phyloP scores from a whole-genome alignment of 2,888 invertebrate species.

The Metacarcinus magister region DNA sequence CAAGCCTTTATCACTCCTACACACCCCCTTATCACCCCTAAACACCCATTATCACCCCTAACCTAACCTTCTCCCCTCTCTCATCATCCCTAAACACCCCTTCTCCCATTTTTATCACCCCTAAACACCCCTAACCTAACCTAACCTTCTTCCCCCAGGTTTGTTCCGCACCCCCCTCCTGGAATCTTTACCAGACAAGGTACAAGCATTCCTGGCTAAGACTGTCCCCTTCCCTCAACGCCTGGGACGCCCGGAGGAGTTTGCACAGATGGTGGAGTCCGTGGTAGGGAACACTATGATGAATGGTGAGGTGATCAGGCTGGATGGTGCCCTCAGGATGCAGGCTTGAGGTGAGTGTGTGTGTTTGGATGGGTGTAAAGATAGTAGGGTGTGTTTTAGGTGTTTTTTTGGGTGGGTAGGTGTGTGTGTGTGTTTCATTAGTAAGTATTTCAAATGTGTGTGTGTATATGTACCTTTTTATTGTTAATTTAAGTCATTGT shows the following conservation, averaged over 20 bases:
- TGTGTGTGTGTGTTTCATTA: background rate
- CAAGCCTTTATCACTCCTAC: too few species aligned
- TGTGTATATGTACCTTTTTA: too few species aligned
- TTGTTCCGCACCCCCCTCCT: conserved; percentile 95
- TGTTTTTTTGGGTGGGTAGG: background rate
- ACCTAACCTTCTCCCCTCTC: background rate
- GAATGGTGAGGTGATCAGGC: conserved; percentile 95
- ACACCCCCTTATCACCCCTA: too few species aligned
- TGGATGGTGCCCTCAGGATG: conserved; percentile 92
- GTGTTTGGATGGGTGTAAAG: background rate
- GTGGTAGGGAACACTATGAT: conserved; percentile 95
- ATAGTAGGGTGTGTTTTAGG: background rate
- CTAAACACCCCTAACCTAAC: background rate
- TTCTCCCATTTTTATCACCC: background rate
- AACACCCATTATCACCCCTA: background rate
- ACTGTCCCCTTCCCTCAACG: conserved; percentile 94
- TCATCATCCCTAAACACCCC: background rate
- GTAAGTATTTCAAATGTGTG: too few species aligned
- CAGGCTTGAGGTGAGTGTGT: conserved; percentile 65
- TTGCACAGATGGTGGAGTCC: conserved; percentile 92
- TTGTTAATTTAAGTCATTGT: too few species aligned
- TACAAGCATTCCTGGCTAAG: conserved; percentile 89
- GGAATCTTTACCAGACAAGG: conserved; percentile 91
- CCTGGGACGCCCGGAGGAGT: conserved; percentile 94
- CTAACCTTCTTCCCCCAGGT: conserved; percentile 85